Conservation (phyloP, 23 tunicate species). For the Ascidia mentula region DNA sequence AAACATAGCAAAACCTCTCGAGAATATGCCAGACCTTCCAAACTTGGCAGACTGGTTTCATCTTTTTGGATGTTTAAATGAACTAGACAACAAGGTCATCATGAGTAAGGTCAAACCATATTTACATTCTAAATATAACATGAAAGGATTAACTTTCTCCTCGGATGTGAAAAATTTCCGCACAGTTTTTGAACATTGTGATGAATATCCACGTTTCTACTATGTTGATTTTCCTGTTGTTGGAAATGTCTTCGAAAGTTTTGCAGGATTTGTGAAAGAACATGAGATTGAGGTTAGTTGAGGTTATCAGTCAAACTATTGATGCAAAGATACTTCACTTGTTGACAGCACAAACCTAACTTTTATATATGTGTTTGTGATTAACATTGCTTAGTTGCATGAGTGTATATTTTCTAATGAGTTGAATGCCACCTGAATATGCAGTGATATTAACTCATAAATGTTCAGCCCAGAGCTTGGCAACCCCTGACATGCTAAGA, state of each 20-base stretch:
- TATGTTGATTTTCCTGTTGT: background rate
- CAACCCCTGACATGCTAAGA: too few relatives aligned
- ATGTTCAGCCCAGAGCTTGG: too few relatives aligned
- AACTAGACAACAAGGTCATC: background rate
- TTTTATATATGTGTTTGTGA: too few relatives aligned
- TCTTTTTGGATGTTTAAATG: constrained; percentile 1
- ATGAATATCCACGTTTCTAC: background rate
- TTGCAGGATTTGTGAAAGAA: background rate
- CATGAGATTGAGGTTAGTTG: background rate
- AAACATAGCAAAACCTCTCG: background rate
- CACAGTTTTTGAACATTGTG: background rate
- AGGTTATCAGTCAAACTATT: too few relatives aligned
- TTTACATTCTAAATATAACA: background rate
- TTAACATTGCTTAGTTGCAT: too few relatives aligned
- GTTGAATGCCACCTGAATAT: too few relatives aligned
- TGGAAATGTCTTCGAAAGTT: background rate
- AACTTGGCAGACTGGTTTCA: background rate
- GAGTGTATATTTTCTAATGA: too few relatives aligned
- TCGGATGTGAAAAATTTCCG: background rate
- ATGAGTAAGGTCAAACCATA: background rate
- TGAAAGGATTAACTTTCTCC: background rate
- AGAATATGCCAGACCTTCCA: too few relatives aligned
- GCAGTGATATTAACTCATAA: too few relatives aligned
- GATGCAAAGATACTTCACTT: too few relatives aligned
- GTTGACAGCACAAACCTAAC: too few relatives aligned